Base-by-base conservation (phyloP, 1,140 invertebrate genomes). In the Pseudachorutes palmiensis region DNA sequence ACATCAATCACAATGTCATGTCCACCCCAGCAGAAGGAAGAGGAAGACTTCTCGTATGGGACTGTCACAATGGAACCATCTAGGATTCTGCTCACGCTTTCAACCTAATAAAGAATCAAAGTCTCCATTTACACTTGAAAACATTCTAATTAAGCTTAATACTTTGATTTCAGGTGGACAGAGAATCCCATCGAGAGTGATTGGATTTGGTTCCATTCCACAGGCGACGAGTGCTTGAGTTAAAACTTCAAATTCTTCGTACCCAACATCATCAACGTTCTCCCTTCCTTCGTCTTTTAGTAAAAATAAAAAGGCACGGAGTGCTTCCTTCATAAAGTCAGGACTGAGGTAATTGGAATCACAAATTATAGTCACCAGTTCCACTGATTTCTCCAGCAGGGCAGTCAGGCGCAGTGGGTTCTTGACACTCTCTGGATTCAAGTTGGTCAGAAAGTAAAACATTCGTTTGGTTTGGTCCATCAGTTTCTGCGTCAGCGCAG, bases 231-330 rank as follows among this genome's bases (percentile, higher is more conserved):
- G 36, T 12, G 36, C 36, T 19, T 45, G 36, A 19, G 32, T 29
- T 19, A 68, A 32, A 5, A 16, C 3, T 16, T 64, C 36, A 31
- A 28, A 64, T 28, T 26, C 30, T 14, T 64, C 62, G 2, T 41
- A 5, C 14, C 58, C 62, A 5, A 59, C 9, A 33, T 68, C 67
- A 12, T 28, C 14, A 5, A 68, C 26, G 19, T 49, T 64, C 33
- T 68, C 67, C 16, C 48, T 22, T 22, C 67, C 67, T 64, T 68
- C 61, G 26, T 68, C 62, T 49, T 68, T 68, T 9, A 68, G 48
- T n/a, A 68, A 28, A 22, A 59, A 68, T 36, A 68, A 59, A 51
- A 68, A 68, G 16, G 19, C 67, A 1, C 33, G 16, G n/a, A 62
- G 48, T 2, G 31, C 30, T 22, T 51, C 30, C 19, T 64, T 31